A percentile compares a stretch with the other conserved stretches of the same genome.
phyloP scores from a whole-genome alignment of 2,113 vertebrate genomes.

The Pseudolaguvia tuberculata region DNA sequence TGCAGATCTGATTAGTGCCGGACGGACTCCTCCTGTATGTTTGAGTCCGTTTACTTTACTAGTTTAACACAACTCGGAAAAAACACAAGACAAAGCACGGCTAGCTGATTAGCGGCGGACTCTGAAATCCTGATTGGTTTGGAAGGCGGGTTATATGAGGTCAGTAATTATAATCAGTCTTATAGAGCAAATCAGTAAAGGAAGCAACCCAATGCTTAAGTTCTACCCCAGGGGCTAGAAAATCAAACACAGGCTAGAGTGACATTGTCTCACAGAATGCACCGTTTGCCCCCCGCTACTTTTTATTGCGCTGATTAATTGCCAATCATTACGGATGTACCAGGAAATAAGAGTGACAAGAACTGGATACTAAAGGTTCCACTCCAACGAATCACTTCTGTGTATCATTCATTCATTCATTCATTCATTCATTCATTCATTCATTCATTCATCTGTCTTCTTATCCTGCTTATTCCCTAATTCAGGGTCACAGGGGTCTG shows the following conservation, averaged over 20 bases:
- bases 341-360: background rate
- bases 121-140: slow-evolving; percentile 1
- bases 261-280: background rate
- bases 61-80: slow-evolving; percentile 10
- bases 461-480: too few species aligned
- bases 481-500: too few species aligned
- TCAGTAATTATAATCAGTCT: slow-evolving; percentile 37
- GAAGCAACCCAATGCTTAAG: slow-evolving; percentile 7
- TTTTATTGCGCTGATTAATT: slow-evolving; percentile 11
- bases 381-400: background rate
- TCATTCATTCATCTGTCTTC: too few species aligned
- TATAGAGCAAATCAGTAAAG: slow-evolving; percentile 11
- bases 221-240: background rate
- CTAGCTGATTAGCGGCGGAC: background rate
- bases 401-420: too few species aligned
- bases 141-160: slow-evolving; percentile 19
- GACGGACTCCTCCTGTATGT: slow-evolving; percentile 14
- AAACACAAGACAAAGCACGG: background rate
- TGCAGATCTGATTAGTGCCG: slow-evolving; percentile 24
- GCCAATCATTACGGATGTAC: background rate
- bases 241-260: background rate
- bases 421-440: background rate
- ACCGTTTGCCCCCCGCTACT: slow-evolving; percentile 1
- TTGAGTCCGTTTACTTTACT: slow-evolving; percentile 15
- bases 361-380: background rate